phyloP scores from a whole-genome alignment of 2,888 invertebrate species.

The Eupithecia dodoneata region DNA sequence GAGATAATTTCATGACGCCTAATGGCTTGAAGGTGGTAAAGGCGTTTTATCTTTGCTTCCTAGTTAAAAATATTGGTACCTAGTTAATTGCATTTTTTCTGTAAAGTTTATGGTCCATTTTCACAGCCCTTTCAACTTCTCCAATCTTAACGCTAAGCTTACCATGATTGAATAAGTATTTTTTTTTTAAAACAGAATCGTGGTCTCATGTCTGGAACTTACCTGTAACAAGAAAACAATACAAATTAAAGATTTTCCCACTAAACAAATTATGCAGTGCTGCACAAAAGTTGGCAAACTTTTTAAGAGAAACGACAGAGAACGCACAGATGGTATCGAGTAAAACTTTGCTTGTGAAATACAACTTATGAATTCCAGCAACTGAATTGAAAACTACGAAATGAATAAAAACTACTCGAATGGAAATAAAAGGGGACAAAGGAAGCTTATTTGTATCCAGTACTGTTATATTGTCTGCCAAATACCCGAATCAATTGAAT shows the following conservation, averaged over 20 bases:
- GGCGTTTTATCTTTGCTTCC: constrained; percentile 7
- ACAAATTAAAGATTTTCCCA: background rate
- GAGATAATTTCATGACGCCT: constrained; percentile 32
- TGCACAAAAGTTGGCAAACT: constrained; percentile 28
- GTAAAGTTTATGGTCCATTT: background rate
- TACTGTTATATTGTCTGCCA: background rate
- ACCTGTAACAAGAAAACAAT: constrained; percentile 37
- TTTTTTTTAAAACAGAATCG: background rate
- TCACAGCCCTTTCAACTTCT: background rate
- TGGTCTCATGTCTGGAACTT: constrained; percentile 20
- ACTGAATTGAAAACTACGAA: constrained; percentile 33
- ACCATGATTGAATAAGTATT: background rate
- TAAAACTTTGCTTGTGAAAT: constrained; percentile 38
- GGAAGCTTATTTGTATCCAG: background rate
- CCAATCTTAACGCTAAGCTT: background rate
- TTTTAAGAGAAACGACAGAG: constrained; percentile 32
- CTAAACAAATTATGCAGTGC: constrained; percentile 18
- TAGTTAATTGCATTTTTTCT: background rate
- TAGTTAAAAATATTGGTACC: background rate
- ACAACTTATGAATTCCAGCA: constrained; percentile 44
- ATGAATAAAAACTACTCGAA: constrained; percentile 26
- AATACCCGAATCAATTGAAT: background rate
- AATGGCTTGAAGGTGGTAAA: constrained; percentile 18
- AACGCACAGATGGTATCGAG: constrained; percentile 44
- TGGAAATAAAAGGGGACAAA: constrained; percentile 28